Percentiles rank a stretch among this genome's conserved stretches.
Conservation (phyloP, 1,140 invertebrate species). For the Heliconius himera region DNA sequence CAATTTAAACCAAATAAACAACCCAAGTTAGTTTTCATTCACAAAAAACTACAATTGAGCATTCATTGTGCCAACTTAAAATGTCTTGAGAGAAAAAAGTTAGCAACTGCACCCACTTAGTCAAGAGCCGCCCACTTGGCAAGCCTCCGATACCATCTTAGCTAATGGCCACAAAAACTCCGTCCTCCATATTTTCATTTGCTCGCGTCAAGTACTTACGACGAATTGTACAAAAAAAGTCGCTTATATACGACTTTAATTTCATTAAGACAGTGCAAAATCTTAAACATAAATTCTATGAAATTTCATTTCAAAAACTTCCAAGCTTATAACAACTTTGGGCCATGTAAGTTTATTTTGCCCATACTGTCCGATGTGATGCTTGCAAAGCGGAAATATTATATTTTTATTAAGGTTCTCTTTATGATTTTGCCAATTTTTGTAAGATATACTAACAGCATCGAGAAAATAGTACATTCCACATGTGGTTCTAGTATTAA, state of each 20-base stretch:
- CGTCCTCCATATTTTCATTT: slow-evolving; percentile 38
- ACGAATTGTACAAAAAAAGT: slow-evolving; percentile 34
- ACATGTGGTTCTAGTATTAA: background rate
- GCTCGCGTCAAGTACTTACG: slow-evolving; percentile 20
- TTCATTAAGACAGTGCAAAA: slow-evolving; percentile 9
- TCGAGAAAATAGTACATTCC: background rate
- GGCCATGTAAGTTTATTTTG: background rate
- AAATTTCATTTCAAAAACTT: slow-evolving; percentile 13
- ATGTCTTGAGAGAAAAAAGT: slow-evolving; percentile 39
- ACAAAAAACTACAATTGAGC: slow-evolving; percentile 38
- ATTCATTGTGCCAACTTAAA: slow-evolving; percentile 43
- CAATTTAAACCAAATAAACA: slow-evolving; percentile 17
- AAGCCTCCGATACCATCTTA: slow-evolving; percentile 46
- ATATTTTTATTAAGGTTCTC: background rate
- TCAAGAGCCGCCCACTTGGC: slow-evolving; percentile 44
- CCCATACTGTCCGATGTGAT: background rate
- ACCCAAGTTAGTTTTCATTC: slow-evolving; percentile 32
- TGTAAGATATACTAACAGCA: background rate
- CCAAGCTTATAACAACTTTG: background rate
- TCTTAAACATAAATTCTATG: slow-evolving; percentile 16
- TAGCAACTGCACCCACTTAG: slow-evolving; percentile 39
- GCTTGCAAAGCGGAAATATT: background rate
- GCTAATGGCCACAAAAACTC: slow-evolving; percentile 46
- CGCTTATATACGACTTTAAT: slow-evolving; percentile 26
- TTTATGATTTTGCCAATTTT: background rate